Evolutionary conservation across 2,888 invertebrate species (phyloP).

Genomic region (Orthonevra nobilis): DNA sequence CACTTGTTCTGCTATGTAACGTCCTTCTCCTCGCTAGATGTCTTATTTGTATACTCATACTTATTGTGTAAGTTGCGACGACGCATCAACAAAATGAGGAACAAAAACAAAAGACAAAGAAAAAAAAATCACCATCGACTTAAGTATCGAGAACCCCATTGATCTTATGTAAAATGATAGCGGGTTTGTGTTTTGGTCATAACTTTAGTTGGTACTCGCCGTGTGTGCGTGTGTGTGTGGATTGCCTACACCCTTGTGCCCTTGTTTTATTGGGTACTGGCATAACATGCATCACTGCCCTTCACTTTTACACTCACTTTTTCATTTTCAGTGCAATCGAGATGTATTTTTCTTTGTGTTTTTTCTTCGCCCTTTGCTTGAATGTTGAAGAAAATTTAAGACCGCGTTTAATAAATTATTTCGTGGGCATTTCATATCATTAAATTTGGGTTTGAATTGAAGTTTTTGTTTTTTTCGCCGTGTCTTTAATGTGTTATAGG

Average conservation of each 20-base stretch:
- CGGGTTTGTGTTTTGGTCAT: constrained; percentile 72
- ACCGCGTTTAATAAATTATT: constrained; percentile 76
- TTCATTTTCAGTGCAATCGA: constrained; percentile 56
- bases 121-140: no score
- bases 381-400: constrained; percentile 58
- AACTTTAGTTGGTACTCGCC: no score
- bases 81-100: constrained; percentile 31
- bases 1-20: constrained; percentile 58
- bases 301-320: constrained; percentile 75
- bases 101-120: constrained; percentile 17
- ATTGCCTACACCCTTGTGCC: constrained; percentile 67
- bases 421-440: constrained; percentile 78
- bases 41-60: constrained; percentile 66
- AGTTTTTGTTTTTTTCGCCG: constrained; percentile 2
- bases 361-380: not conserved
- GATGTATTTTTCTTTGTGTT: constrained; percentile 62
- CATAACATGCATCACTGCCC: constrained; percentile 72
- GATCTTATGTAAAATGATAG: constrained; percentile 74
- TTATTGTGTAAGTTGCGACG: constrained; percentile 60
- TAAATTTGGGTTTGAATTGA: constrained; percentile 60
- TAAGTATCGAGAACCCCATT: constrained; percentile 63
- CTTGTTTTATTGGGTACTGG: constrained; percentile 65
- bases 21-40: constrained; percentile 40
- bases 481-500: constrained; percentile 43
- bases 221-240: constrained; percentile 46